Base-by-base conservation (phyloP, 1,140 invertebrate species). In the Drosophila mojavensis region DNA sequence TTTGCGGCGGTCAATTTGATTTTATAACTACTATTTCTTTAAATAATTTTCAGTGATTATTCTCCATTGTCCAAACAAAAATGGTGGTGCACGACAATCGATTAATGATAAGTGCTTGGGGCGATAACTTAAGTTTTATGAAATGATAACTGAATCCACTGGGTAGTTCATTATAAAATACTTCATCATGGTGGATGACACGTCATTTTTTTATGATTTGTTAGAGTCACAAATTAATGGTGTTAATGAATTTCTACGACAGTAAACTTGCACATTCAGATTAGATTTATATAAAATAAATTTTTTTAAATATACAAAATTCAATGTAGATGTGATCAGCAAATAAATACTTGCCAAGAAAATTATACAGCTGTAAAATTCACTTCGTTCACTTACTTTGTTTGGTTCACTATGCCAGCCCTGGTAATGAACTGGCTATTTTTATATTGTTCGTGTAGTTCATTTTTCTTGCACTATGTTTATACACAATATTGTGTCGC, bases 41-140 rank as follows among this genome's bases (percentile, higher is more conserved):
- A 75, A 58, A 59, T 56, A 41, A 71, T 56, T 73, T 33, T 59
- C 64, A 41, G 39, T 64, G 24, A 60, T 67, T 48, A 63, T 58
- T 61, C 70, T 67, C 75, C 81, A 83, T 83, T 79, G 61, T 80
- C 63, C 74, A 81, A 81, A 81, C 79, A 81, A 81, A 81, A 78
- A 81, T 81, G 79, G 79, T 81, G 79, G 79, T 81, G 78, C 67
- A 28, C n/a, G 10, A 47, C 41, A 48, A 60, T 60, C 58, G 58
- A 60, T 48, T 60, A 48, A 3, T 17, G 43, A 33, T 48, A 11
- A 6, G 17, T 33, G 3, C 5, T 20, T 47, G 15, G 28, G 20
- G 10, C 28, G 58, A 60, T 60, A 59, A 7, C n/a, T 10, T 5
- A 28, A n/a, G 15, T 47, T 43, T 30, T 10, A 24, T 48, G 20